phyloP scores from a whole-genome alignment of 2,797 vertebrate species.

The Argya squamiceps region DNA sequence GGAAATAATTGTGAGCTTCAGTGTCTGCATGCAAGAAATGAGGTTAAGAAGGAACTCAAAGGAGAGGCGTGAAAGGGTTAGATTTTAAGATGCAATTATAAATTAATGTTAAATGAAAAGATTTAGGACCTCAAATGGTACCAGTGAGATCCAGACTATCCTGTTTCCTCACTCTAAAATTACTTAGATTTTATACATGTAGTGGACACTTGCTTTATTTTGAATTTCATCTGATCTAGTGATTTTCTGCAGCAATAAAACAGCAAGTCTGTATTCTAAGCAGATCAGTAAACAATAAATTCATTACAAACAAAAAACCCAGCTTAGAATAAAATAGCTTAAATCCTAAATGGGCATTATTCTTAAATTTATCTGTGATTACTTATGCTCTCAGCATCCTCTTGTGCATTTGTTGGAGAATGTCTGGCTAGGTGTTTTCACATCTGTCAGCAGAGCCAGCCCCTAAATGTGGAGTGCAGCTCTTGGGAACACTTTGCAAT shows the following conservation, averaged over 20 bases:
- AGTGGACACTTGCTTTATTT: too few species aligned
- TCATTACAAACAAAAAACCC: background rate
- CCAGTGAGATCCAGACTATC: background rate
- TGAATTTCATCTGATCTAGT: background rate
- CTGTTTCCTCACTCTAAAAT: background rate
- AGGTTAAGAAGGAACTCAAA: background rate
- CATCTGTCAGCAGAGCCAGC: constrained; percentile 54
- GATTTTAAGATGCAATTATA: background rate
- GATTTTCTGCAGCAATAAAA: background rate
- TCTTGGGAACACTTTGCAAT: constrained; percentile 37
- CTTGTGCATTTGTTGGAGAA: constrained; percentile 1
- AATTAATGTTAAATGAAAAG: background rate
- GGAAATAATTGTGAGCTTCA: background rate
- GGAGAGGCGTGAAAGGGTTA: background rate
- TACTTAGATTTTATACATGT: background rate
- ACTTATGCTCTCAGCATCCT: background rate
- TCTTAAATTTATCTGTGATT: constrained; percentile 2
- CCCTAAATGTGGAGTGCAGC: constrained; percentile 57
- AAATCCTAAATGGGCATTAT: background rate
- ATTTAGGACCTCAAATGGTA: background rate
- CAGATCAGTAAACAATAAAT: background rate
- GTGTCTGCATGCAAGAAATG: background rate
- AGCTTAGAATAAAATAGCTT: background rate
- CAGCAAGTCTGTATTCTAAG: background rate
- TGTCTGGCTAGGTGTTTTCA: constrained; percentile 49